Conservation (phyloP, 2,888 invertebrate species). For the Polymixis lichenea region DNA sequence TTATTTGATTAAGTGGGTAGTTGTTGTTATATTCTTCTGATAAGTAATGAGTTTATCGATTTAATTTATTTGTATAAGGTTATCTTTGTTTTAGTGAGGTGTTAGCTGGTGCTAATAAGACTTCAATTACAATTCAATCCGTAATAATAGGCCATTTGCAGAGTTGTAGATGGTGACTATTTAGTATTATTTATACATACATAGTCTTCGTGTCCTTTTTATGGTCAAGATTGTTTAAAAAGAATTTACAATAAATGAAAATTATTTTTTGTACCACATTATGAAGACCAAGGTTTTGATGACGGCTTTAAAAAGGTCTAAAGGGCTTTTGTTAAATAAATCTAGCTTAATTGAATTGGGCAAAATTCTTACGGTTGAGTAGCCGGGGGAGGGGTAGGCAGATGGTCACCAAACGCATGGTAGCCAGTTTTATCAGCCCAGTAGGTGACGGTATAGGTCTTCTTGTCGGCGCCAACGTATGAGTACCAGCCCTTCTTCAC, state of each 20-base stretch:
- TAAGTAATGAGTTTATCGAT: neutral
- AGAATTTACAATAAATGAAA: neutral
- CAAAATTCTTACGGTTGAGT: constrained; percentile 83
- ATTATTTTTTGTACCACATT: neutral
- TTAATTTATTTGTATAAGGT: neutral
- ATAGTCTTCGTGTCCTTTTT: neutral
- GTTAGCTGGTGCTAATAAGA: too few species aligned
- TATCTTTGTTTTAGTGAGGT: too few species aligned
- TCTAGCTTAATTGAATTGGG: neutral
- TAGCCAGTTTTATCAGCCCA: constrained; percentile 87
- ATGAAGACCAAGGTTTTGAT: neutral
- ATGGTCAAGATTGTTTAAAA: neutral
- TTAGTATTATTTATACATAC: neutral
- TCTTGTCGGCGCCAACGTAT: constrained; percentile 83
- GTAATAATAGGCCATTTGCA: neutral
- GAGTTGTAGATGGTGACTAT: neutral
- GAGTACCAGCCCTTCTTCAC: constrained; percentile 89
- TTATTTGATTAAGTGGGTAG: constrained; percentile 1
- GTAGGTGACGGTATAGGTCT: constrained; percentile 85
- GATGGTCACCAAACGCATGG: constrained; percentile 86
- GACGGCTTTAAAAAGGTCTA: neutral
- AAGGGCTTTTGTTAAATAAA: neutral
- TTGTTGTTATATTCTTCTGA: constrained; percentile 3
- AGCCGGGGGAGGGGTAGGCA: constrained; percentile 85
- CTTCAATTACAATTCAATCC: too few species aligned